Percentiles rank a stretch among this genome's conserved stretches.
Evolutionary conservation across 2,888 invertebrate species (phyloP).

Genomic region (Proisotoma minuta): DNA sequence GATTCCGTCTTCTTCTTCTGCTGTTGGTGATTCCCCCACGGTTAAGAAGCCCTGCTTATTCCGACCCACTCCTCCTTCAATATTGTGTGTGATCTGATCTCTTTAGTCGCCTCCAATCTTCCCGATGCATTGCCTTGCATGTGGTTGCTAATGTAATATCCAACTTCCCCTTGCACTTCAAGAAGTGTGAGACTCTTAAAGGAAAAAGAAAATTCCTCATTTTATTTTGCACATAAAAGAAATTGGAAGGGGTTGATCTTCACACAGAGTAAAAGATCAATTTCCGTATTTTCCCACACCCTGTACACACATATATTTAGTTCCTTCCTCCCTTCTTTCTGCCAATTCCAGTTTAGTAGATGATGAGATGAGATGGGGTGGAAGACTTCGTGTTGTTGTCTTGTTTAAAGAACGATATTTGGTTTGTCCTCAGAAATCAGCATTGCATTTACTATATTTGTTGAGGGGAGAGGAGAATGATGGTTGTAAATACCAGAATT

Average conservation of each 20-base stretch:
- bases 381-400: background rate
- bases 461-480: background rate
- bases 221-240: slow-evolving; percentile 48
- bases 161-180: background rate
- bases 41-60: slow-evolving; percentile 1
- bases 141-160: background rate
- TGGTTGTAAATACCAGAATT: background rate
- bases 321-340: background rate
- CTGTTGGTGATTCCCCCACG: slow-evolving; percentile 6
- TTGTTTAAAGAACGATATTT: slow-evolving; percentile 15
- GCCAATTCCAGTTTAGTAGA: slow-evolving; percentile 4
- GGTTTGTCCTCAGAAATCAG: slow-evolving; percentile 5
- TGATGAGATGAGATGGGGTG: slow-evolving; percentile 4
- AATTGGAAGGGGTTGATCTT: slow-evolving; percentile 25
- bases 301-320: background rate
- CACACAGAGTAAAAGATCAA: background rate
- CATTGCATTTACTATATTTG: background rate
- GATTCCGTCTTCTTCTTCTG: slow-evolving; percentile 36
- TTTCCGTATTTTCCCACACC: background rate
- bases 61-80: background rate
- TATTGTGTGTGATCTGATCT: slow-evolving; percentile 15
- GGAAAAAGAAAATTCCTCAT: slow-evolving; percentile 43
- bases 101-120: background rate
- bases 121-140: slow-evolving; percentile 2
- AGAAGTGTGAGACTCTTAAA: background rate